Conservation (phyloP, 2,888 invertebrate genomes). For the Amiota communis region DNA sequence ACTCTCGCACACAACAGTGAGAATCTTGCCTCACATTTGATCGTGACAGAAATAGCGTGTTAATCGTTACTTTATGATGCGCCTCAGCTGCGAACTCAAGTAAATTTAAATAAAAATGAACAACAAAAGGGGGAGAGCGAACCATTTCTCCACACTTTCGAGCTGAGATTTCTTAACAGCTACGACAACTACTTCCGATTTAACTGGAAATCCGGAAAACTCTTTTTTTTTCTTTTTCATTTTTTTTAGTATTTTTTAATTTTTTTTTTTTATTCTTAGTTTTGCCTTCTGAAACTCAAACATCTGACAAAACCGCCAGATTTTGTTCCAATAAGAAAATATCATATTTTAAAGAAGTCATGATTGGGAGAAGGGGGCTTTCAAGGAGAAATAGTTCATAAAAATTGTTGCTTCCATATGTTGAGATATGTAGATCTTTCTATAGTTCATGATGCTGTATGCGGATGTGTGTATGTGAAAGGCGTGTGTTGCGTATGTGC, state of each 20-base stretch:
- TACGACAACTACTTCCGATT: constrained; percentile 22
- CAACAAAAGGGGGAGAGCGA: not conserved
- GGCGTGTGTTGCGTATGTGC: constrained; percentile 4
- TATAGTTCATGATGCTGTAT: not conserved
- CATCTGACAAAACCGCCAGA: constrained; percentile 22
- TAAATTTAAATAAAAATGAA: not conserved
- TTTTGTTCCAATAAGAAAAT: not conserved
- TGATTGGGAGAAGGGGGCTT: not conserved
- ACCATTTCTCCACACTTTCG: too few relatives aligned
- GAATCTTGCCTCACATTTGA: not conserved
- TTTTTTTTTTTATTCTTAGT: not conserved
- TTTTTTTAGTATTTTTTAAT: not conserved
- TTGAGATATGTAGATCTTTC: not conserved
- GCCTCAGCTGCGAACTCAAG: not conserved
- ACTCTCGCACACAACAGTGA: too few relatives aligned
- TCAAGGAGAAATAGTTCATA: not conserved
- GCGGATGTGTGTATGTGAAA: constrained; percentile 8
- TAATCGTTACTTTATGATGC: constrained; percentile 26
- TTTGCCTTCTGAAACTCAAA: not conserved
- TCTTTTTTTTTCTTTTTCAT: too few relatives aligned
- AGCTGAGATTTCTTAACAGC: not conserved
- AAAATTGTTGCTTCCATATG: not conserved
- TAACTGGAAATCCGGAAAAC: constrained; percentile 28
- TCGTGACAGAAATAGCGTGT: constrained; percentile 28
- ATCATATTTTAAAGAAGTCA: not conserved